Evolutionary conservation across 1,140 invertebrate genomes (phyloP).

Genomic region (Frieseomelitta varia): DNA sequence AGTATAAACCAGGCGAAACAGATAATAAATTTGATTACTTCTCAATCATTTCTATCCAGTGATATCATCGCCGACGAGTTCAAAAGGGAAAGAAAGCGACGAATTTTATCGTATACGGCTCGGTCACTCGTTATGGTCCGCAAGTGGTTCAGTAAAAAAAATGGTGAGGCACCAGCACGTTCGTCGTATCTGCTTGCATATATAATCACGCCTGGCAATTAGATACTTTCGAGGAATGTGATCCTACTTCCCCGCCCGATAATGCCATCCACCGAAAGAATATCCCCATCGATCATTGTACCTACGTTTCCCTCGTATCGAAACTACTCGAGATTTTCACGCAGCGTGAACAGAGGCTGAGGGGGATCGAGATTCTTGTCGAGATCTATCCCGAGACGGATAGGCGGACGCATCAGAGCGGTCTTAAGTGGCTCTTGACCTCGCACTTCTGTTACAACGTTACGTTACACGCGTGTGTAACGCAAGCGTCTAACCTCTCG

Average conservation of each 20-base stretch:
- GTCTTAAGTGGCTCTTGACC: slow-evolving; percentile 66
- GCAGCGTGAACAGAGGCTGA: slow-evolving; percentile 61
- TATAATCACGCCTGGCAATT: slow-evolving; percentile 56
- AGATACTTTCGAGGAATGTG: slow-evolving; percentile 37
- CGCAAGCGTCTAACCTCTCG: slow-evolving; percentile 34
- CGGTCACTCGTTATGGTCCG: no score
- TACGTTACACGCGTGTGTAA: slow-evolving; percentile 23
- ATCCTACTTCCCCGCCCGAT: slow-evolving; percentile 45
- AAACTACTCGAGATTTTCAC: slow-evolving; percentile 51
- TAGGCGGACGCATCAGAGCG: slow-evolving; percentile 43
- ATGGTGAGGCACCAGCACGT: neutral
- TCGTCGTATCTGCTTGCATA: slow-evolving; percentile 9
- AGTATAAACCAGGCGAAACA: no score
- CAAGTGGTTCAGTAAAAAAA: no score
- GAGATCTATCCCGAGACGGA: slow-evolving; percentile 47
- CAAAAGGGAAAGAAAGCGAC: no score
- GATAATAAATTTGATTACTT: no score
- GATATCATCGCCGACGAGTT: no score
- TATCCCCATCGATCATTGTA: slow-evolving; percentile 58
- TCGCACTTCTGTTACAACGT: slow-evolving; percentile 53
- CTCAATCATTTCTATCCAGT: no score
- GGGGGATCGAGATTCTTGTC: slow-evolving; percentile 59
- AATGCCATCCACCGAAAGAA: slow-evolving; percentile 16
- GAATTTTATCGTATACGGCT: no score
- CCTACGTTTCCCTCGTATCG: slow-evolving; percentile 28